phyloP scores from a whole-genome alignment of 1,140 invertebrate genomes.

The Drosophila guanche region DNA sequence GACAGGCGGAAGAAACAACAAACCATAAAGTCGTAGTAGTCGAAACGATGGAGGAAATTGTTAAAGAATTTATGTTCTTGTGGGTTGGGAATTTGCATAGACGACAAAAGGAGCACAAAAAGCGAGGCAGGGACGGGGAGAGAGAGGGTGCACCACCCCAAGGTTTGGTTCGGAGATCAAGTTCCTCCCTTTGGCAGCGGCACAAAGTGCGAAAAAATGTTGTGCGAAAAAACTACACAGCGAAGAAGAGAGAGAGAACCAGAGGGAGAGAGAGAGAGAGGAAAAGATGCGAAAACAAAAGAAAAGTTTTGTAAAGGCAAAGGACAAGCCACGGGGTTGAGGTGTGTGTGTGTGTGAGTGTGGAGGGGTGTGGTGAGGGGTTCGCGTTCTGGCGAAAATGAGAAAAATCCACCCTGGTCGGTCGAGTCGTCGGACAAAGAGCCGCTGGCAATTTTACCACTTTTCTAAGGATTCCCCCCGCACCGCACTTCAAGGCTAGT shows the following conservation, averaged over 20 bases:
- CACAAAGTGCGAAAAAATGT: conserved; percentile 42
- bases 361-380: conserved; percentile 11
- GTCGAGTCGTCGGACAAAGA: conserved; percentile 14
- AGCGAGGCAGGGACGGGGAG: too few species aligned
- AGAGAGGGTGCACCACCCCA: too few species aligned
- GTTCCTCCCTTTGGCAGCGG: conserved; percentile 26
- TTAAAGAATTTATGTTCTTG: conserved; percentile 44
- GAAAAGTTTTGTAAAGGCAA: conserved; percentile 50
- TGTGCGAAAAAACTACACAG: conserved; percentile 46
- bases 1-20: neutral
- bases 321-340: conserved; percentile 8
- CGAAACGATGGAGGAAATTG: conserved; percentile 32
- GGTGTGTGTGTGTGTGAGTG: conserved; percentile 1
- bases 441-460: conserved; percentile 75
- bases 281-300: conserved; percentile 55
- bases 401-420: conserved; percentile 66
- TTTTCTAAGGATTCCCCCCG: conserved; percentile 74
- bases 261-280: conserved; percentile 23
- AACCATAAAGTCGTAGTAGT: conserved; percentile 19
- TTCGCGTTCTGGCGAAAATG: conserved; percentile 34
- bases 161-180: conserved; percentile 17
- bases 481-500: conserved; percentile 56
- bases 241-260: conserved; percentile 7
- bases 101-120: neutral
- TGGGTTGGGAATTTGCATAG: neutral